Evolutionary conservation across 2,888 invertebrate genomes (phyloP).

Genomic region (Penaeus monodon): DNA sequence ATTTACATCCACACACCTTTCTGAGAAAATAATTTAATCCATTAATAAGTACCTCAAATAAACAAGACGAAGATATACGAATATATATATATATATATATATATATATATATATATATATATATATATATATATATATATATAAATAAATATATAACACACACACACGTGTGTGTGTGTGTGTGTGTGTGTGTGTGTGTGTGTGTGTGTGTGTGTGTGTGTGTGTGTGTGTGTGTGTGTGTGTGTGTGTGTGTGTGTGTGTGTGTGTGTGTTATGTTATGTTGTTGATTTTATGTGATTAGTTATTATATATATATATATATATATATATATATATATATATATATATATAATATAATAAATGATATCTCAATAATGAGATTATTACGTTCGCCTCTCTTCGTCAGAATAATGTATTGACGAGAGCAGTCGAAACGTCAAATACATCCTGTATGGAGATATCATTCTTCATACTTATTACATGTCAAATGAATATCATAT

Average conservation of each 20-base stretch:
- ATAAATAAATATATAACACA: slow-evolving; percentile 17
- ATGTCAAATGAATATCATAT: too few relatives aligned
- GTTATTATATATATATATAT: neutral
- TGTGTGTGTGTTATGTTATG: neutral
- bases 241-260: slow-evolving; percentile 10
- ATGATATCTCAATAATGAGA: too few relatives aligned
- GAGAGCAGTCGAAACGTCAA: too few relatives aligned
- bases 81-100: slow-evolving; percentile 4
- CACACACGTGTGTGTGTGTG: slow-evolving; percentile 28
- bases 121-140: slow-evolving; percentile 20
- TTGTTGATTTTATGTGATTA: neutral
- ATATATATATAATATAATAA: too few relatives aligned
- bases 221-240: slow-evolving; percentile 1
- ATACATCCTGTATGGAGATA: too few relatives aligned
- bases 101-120: slow-evolving; percentile 13
- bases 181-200: slow-evolving; percentile 20
- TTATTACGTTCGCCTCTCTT: too few relatives aligned
- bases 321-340: neutral
- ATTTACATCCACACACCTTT: too few relatives aligned
- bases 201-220: neutral
- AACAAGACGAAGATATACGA: neutral
- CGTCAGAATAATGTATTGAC: too few relatives aligned
- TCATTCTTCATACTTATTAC: too few relatives aligned
- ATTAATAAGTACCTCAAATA: too few relatives aligned
- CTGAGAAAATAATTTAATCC: too few relatives aligned